Conservation (phyloP, 92 coral and sea anemone genomes). For the Phenganax stokvisi region DNA sequence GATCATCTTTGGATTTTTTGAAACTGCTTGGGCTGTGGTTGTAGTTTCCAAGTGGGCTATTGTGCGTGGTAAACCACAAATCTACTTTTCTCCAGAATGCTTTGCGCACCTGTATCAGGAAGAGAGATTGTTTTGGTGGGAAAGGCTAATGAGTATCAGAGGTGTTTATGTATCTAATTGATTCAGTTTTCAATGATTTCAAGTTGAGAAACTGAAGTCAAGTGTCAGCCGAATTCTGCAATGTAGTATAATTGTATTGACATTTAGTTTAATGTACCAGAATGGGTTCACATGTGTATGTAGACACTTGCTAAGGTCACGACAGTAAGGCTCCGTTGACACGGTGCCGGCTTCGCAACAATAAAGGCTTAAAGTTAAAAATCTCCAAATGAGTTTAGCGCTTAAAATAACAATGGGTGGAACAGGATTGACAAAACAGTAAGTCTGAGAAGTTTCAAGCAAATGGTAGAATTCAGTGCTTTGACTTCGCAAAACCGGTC, state of each 20-base stretch:
- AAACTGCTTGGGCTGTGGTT: conserved; percentile 15
- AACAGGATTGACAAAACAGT: neutral
- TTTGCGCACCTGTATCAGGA: conserved; percentile 8
- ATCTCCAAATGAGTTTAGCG: too few species aligned
- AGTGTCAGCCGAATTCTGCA: neutral
- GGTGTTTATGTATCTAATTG: too few species aligned
- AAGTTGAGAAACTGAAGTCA: neutral
- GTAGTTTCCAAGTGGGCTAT: conserved; percentile 7
- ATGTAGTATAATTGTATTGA: neutral
- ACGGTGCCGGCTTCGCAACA: too few species aligned
- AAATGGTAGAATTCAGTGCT: too few species aligned
- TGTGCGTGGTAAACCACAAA: conserved; percentile 24
- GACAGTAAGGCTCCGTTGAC: too few species aligned
- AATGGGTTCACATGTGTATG: too few species aligned
- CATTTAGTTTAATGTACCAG: too few species aligned
- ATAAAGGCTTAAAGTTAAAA: too few species aligned
- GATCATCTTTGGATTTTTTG: conserved; percentile 21
- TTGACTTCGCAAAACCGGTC: too few species aligned
- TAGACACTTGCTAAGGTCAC: too few species aligned
- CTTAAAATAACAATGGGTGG: neutral
- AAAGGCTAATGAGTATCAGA: neutral
- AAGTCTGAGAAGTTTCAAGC: too few species aligned
- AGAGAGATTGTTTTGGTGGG: neutral
- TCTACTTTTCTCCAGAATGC: conserved; percentile 31
- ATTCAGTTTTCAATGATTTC: neutral